Evolutionary conservation across 2,797 vertebrate species (phyloP).

Genomic region (Bradypodion ventrale): DNA sequence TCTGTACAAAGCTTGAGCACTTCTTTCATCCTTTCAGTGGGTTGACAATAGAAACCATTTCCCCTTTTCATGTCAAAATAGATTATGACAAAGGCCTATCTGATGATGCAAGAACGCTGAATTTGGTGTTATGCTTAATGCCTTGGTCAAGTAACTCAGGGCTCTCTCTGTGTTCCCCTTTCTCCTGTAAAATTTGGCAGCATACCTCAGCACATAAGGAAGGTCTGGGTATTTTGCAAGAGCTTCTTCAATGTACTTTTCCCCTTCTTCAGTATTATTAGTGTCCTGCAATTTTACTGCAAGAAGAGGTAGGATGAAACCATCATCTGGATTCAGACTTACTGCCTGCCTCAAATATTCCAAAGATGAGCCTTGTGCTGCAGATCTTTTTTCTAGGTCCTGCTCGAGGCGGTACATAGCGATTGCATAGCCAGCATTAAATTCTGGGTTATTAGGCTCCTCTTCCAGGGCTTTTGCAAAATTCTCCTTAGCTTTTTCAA

Average conservation of each 20-base stretch:
- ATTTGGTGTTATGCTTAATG: constrained; percentile 60
- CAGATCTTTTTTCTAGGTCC: accelerated
- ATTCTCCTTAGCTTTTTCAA: constrained; percentile 69
- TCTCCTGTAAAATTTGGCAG: constrained; percentile 77
- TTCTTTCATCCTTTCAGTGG: constrained; percentile 42
- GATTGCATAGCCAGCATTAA: constrained; percentile 75
- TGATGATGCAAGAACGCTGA: constrained; percentile 79
- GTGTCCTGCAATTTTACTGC: constrained; percentile 71
- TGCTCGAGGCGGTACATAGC: constrained; percentile 66
- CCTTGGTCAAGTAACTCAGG: constrained; percentile 66
- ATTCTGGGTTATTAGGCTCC: constrained; percentile 75
- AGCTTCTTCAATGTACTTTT: constrained; percentile 71
- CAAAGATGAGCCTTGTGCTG: constrained; percentile 20
- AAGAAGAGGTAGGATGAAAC: constrained; percentile 71
- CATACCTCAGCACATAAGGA: constrained; percentile 75
- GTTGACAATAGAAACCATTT: neutral
- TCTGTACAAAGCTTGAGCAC: constrained; percentile 60
- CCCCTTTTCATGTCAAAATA: constrained; percentile 6
- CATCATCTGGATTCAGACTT: constrained; percentile 69
- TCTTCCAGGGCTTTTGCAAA: constrained; percentile 78
- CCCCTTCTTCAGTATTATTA: constrained; percentile 56
- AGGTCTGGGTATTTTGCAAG: constrained; percentile 68
- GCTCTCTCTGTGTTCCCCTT: constrained; percentile 60
- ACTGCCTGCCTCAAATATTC: constrained; percentile 70
- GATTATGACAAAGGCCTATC: constrained; percentile 76